Evolutionary conservation across 2,888 invertebrate genomes (phyloP).

Genomic region (Cryptophagus acutangulus): DNA sequence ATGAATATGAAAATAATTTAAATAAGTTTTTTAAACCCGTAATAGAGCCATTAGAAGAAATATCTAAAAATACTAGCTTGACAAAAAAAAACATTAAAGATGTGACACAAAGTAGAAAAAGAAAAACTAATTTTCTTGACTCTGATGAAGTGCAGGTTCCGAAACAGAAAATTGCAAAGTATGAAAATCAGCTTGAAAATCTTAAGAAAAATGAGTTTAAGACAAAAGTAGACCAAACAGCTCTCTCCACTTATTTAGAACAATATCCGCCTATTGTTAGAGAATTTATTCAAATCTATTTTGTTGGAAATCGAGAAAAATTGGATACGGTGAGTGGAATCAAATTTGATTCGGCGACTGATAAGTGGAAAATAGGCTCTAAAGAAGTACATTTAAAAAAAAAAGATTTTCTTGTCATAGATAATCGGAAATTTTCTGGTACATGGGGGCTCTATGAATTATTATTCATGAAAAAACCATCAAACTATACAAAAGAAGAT

Average conservation of each 20-base stretch:
- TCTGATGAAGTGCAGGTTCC: too few species aligned
- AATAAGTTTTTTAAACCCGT: constrained; percentile 1
- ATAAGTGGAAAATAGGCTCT: not conserved
- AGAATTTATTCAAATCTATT: not conserved
- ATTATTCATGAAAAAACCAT: not conserved
- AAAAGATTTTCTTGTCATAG: not conserved
- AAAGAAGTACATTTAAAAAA: not conserved
- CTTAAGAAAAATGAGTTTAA: not conserved
- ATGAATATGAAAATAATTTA: constrained; percentile 1
- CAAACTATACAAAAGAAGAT: not conserved
- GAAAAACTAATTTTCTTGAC: too few species aligned
- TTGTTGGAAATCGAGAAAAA: not conserved
- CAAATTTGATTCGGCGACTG: not conserved
- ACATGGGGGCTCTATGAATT: constrained; percentile 3
- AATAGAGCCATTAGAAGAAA: not conserved
- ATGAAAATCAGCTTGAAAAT: not conserved
- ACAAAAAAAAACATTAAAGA: not conserved
- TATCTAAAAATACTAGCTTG: not conserved
- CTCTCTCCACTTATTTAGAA: not conserved
- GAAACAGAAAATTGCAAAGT: not conserved
- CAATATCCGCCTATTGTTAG: constrained; percentile 3
- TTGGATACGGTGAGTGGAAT: not conserved
- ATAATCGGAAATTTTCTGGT: not conserved
- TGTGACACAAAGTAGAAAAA: not conserved
- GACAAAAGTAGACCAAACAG: not conserved